Conservation (phyloP, 1,140 invertebrate species). For the Chrysomallon squamiferum region DNA sequence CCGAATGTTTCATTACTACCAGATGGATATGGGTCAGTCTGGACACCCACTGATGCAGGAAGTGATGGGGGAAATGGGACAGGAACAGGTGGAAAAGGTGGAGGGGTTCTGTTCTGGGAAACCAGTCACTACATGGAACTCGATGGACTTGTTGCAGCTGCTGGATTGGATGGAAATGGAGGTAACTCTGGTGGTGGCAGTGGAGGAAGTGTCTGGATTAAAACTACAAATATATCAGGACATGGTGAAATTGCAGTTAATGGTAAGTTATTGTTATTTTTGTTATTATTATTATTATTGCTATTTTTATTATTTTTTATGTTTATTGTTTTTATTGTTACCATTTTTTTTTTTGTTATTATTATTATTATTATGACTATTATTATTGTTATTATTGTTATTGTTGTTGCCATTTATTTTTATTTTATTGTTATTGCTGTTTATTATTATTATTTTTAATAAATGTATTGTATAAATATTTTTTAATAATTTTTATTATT, state of each 20-base stretch:
- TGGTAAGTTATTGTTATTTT: too few species aligned
- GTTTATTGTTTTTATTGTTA: too few species aligned
- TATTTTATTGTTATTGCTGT: too few species aligned
- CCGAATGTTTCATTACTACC: constrained; percentile 15
- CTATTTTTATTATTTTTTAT: too few species aligned
- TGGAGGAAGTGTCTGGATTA: constrained; percentile 44
- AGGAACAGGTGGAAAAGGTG: constrained; percentile 41
- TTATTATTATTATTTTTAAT: too few species aligned
- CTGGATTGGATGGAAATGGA: constrained; percentile 34
- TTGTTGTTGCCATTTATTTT: too few species aligned
- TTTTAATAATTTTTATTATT: too few species aligned
- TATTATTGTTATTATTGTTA: too few species aligned
- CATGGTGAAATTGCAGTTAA: constrained; percentile 45
- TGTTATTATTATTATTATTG: constrained; percentile 16
- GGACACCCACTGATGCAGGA: constrained; percentile 29
- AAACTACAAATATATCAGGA: constrained; percentile 49
- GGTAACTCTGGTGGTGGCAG: constrained; percentile 42
- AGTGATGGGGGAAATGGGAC: constrained; percentile 48
- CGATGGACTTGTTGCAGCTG: constrained; percentile 40
- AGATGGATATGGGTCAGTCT: constrained; percentile 42
- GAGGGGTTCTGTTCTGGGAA: constrained; percentile 43
- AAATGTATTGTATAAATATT: too few species aligned
- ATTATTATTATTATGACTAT: too few species aligned
- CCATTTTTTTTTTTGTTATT: too few species aligned
- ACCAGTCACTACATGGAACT: constrained; percentile 42